A percentile compares a stretch with the other conserved stretches of the same genome.
phyloP scores from a whole-genome alignment of 2,797 vertebrate genomes.

The Aeoliscus strigatus region DNA sequence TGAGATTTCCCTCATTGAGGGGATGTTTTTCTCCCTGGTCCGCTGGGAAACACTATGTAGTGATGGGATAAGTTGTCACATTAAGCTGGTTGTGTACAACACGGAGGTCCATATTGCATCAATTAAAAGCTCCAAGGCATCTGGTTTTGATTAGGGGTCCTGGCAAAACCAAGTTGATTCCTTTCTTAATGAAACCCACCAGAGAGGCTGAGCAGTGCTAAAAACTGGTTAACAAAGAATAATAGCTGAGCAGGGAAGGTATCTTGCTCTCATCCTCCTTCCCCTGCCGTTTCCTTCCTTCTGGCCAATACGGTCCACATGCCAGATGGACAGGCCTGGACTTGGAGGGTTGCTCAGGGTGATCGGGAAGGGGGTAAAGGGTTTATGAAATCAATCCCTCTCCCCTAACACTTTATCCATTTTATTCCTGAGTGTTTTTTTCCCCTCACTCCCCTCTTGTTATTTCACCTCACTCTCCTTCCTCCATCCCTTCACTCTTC shows the following conservation, averaged over 20 bases:
- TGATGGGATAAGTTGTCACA: constrained; percentile 81
- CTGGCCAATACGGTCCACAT: constrained; percentile 63
- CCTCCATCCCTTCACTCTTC: constrained; percentile 28
- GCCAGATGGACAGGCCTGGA: constrained; percentile 57
- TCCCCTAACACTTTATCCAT: constrained; percentile 42
- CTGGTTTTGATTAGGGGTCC: constrained; percentile 79
- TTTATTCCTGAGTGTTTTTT: constrained; percentile 36
- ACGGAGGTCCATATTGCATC: constrained; percentile 83
- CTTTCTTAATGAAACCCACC: constrained; percentile 82
- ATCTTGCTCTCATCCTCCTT: constrained; percentile 67
- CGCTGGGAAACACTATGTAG: constrained; percentile 73
- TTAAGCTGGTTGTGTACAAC: constrained; percentile 77
- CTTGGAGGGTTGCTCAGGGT: constrained; percentile 54
- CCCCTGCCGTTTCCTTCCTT: constrained; percentile 63
- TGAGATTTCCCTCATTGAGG: constrained; percentile 57
- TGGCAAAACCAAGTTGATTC: constrained; percentile 82
- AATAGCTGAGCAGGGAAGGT: constrained; percentile 70
- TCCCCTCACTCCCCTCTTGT: constrained; percentile 24
- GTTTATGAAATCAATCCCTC: constrained; percentile 57
- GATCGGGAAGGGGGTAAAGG: constrained; percentile 50
- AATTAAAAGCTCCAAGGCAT: constrained; percentile 77
- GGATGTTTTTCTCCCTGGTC: constrained; percentile 65
- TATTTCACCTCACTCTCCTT: constrained; percentile 29
- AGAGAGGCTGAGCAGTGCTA: constrained; percentile 72
- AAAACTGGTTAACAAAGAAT: constrained; percentile 80